phyloP scores from a whole-genome alignment of 1,140 invertebrate species.

The Halictus rubicundus region DNA sequence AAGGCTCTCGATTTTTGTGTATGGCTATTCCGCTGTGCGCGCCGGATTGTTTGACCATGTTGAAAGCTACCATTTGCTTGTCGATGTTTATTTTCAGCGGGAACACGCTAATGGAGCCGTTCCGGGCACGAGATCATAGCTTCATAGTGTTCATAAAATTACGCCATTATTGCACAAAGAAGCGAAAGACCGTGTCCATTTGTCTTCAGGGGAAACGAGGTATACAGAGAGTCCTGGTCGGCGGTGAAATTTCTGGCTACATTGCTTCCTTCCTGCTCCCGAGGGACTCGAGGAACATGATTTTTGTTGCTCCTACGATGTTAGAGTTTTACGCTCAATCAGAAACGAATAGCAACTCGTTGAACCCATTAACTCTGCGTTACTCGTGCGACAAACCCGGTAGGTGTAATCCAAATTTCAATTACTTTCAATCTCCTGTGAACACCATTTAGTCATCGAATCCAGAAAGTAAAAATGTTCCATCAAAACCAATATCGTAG shows the following conservation, averaged over 20 bases:
- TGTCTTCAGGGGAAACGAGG: conserved; percentile 9
- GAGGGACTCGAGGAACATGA: not conserved
- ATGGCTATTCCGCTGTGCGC: not conserved
- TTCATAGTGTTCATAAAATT: conserved; percentile 20
- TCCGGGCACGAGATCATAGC: not conserved
- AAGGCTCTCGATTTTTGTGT: conserved; percentile 21
- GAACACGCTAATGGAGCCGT: conserved; percentile 24
- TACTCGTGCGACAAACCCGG: too few relatives aligned
- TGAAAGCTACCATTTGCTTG: conserved; percentile 7
- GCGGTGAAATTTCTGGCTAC: conserved; percentile 5
- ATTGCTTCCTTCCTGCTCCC: conserved; percentile 3
- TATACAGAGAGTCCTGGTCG: conserved; percentile 19
- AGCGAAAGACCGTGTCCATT: conserved; percentile 36
- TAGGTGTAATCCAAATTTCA: too few relatives aligned
- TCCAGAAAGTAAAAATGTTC: too few relatives aligned
- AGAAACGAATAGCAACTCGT: too few relatives aligned
- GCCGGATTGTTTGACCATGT: conserved; percentile 4
- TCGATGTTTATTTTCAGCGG: conserved; percentile 23
- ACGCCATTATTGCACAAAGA: conserved; percentile 7
- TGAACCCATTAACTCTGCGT: too few relatives aligned
- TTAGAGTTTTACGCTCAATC: not conserved
- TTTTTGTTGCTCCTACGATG: not conserved
- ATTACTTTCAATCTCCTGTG: too few relatives aligned
- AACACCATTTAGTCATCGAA: too few relatives aligned
- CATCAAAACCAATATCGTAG: too few relatives aligned